A percentile compares a stretch with the other conserved stretches of the same genome.
phyloP scores from a whole-genome alignment of 2,888 invertebrate species.

The Drosophila mimetica region DNA sequence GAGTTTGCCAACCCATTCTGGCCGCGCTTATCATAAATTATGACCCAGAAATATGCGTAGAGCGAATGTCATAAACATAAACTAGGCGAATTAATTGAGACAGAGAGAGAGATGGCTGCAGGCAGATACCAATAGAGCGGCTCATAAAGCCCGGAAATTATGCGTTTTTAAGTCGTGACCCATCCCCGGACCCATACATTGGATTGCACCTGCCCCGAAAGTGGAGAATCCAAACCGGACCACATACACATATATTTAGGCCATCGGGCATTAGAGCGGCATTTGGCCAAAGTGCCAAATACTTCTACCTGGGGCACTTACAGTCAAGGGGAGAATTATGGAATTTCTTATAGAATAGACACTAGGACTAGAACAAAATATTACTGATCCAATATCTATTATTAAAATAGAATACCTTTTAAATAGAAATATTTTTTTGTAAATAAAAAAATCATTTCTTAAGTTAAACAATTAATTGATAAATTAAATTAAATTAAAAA shows the following conservation, averaged over 20 bases:
- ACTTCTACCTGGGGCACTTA: conserved; percentile 22
- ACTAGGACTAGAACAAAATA: not conserved
- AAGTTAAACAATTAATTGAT: too few relatives aligned
- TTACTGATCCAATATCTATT: not conserved
- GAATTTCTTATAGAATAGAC: too few relatives aligned
- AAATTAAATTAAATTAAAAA: too few relatives aligned
- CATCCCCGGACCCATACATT: conserved; percentile 16
- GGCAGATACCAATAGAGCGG: conserved; percentile 38
- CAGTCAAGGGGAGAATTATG: not conserved
- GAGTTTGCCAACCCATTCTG: conserved; percentile 26
- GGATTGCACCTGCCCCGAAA: conserved; percentile 63
- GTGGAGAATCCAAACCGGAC: conserved; percentile 16
- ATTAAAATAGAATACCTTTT: too few relatives aligned
- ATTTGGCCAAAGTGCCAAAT: conserved; percentile 59
- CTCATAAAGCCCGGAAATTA: conserved; percentile 71
- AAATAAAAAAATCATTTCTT: too few relatives aligned
- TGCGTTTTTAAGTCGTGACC: conserved; percentile 61
- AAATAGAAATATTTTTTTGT: too few relatives aligned
- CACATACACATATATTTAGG: not conserved
- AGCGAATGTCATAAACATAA: conserved; percentile 65
- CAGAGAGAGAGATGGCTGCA: conserved; percentile 15
- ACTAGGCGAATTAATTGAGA: conserved; percentile 76
- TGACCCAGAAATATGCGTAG: conserved; percentile 66
- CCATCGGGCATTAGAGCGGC: conserved; percentile 57
- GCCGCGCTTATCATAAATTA: conserved; percentile 66